Conservation (phyloP, 1,140 invertebrate species). For the Zaprionus africanus region DNA sequence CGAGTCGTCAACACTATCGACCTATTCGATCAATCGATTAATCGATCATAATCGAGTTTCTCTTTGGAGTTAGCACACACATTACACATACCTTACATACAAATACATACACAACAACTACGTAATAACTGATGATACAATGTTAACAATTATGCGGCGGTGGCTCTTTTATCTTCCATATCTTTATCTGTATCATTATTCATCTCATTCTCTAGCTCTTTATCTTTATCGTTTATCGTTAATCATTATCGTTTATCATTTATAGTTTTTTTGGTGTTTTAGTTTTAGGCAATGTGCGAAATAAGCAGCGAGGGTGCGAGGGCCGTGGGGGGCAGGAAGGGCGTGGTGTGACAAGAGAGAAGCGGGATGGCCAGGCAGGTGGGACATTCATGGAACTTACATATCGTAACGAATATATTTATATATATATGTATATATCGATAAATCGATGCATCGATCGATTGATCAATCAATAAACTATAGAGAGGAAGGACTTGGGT, state of each 20-base stretch:
- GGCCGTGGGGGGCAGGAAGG: neutral
- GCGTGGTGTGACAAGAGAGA: conserved; percentile 23
- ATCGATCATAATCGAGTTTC: conserved; percentile 28
- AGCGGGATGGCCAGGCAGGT: conserved; percentile 69
- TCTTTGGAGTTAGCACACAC: conserved; percentile 69
- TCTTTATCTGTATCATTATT: conserved; percentile 1
- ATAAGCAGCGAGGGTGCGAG: conserved; percentile 20
- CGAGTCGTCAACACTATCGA: conserved; percentile 46
- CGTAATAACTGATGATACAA: conserved; percentile 82
- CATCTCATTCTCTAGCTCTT: conserved; percentile 8
- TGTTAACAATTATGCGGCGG: conserved; percentile 81
- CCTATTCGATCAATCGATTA: conserved; percentile 26
- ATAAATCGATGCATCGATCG: conserved; percentile 28
- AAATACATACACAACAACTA: conserved; percentile 81
- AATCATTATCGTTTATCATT: conserved; percentile 5
- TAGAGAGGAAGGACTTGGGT: conserved; percentile 36
- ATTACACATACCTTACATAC: conserved; percentile 75
- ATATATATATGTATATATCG: conserved; percentile 31
- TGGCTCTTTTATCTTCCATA: conserved; percentile 40
- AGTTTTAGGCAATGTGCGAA: conserved; percentile 34
- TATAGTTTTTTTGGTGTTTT: conserved; percentile 47
- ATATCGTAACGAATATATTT: conserved; percentile 32
- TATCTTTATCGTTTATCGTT: conserved; percentile 6
- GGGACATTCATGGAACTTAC: conserved; percentile 78
- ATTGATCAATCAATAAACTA: conserved; percentile 28